phyloP scores from a whole-genome alignment of 2,888 invertebrate species.

The Leucoptera coffeella region DNA sequence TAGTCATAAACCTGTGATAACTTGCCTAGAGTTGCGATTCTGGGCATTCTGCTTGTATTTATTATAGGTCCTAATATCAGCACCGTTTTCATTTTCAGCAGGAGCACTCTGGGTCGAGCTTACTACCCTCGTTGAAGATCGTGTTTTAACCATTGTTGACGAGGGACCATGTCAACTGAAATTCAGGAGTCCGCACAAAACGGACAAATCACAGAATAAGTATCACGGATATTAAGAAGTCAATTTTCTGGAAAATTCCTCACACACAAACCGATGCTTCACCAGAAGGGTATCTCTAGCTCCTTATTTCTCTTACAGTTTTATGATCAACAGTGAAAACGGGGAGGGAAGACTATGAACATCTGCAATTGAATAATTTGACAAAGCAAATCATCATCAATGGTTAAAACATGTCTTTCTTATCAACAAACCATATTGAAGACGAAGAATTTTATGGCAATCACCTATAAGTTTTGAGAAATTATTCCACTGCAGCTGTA shows the following conservation, averaged over 20 bases:
- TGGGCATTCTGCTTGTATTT: conserved; percentile 31
- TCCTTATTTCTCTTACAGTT: conserved; percentile 44
- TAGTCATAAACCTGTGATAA: too few relatives aligned
- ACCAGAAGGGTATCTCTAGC: conserved; percentile 8
- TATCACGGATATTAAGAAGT: conserved; percentile 13
- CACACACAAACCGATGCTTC: conserved; percentile 11
- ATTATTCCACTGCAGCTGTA: conserved; percentile 52
- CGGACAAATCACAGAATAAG: conserved; percentile 33
- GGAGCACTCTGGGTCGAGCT: conserved; percentile 29
- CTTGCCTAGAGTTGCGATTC: conserved; percentile 42
- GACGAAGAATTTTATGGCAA: conserved; percentile 28
- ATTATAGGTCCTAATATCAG: conserved; percentile 39
- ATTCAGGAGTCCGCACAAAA: conserved; percentile 36
- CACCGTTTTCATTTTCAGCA: conserved; percentile 42
- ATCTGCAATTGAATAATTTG: conserved; percentile 48
- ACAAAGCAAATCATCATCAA: conserved; percentile 37
- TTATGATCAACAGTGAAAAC: conserved; percentile 16
- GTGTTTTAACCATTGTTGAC: conserved; percentile 55
- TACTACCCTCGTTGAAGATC: conserved; percentile 49
- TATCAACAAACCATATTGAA: conserved; percentile 29
- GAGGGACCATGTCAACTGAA: conserved; percentile 50
- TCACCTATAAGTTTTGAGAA: conserved; percentile 18
- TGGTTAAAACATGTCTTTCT: conserved; percentile 54
- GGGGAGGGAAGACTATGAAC: conserved; percentile 26
- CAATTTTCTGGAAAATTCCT: conserved; percentile 45